phyloP scores from a whole-genome alignment of 2,113 vertebrate species.

The Galeopterus variegatus region DNA sequence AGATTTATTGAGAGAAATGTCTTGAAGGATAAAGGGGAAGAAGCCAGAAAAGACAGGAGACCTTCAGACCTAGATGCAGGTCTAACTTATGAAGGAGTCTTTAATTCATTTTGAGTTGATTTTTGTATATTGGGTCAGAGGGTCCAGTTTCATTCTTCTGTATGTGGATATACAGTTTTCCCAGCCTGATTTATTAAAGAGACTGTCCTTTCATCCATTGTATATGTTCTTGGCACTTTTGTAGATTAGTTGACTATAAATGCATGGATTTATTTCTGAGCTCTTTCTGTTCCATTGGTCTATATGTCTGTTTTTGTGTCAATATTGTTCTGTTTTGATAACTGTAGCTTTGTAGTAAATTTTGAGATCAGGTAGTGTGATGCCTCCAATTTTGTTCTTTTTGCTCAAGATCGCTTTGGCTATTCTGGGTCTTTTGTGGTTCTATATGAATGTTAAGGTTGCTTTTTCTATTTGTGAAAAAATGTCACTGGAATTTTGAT shows the following conservation, averaged over 20 bases:
- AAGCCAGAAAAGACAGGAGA: neutral
- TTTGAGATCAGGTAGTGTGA: neutral
- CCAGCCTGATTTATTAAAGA: neutral
- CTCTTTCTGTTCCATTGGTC: neutral
- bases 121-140: neutral
- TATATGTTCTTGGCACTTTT: neutral
- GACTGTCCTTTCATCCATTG: neutral
- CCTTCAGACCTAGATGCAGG: neutral
- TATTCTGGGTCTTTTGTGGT: neutral
- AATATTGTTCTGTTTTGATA: neutral
- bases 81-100: neutral
- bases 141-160: neutral
- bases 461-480: neutral
- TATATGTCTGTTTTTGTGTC: neutral
- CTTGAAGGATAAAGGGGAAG: neutral
- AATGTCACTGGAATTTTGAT: neutral
- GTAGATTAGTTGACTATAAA: neutral
- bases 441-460: neutral
- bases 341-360: neutral
- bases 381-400: neutral
- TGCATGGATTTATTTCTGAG: neutral
- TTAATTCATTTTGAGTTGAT: neutral
- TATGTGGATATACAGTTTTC: neutral
- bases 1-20: neutral
- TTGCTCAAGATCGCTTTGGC: neutral